phyloP scores from a whole-genome alignment of 2,113 vertebrate genomes.

The Podarcis muralis region DNA sequence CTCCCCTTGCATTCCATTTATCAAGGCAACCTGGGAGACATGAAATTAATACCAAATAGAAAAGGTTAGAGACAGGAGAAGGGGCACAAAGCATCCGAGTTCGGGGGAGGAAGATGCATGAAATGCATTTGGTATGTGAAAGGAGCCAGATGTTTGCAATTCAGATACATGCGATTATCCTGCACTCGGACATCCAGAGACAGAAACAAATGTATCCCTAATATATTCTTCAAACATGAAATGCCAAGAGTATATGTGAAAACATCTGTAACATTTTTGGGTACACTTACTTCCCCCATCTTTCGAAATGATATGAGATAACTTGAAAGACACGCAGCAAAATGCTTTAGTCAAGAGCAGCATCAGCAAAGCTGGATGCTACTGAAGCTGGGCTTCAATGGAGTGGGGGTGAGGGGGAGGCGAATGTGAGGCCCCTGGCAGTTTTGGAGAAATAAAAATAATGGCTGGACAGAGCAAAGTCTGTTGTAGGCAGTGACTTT shows the following conservation, averaged over 20 bases:
- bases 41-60: conserved; percentile 16
- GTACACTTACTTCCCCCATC: conserved; percentile 67
- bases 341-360: neutral
- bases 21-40: neutral
- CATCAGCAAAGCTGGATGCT: neutral
- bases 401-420: too few species aligned
- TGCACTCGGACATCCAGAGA: conserved; percentile 58
- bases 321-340: neutral
- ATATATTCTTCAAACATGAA: conserved; percentile 68
- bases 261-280: conserved; percentile 70
- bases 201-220: conserved; percentile 67
- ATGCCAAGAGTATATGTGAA: conserved; percentile 68
- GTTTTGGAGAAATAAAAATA: neutral
- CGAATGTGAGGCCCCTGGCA: too few species aligned
- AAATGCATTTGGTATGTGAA: conserved; percentile 14
- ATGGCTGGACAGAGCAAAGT: neutral
- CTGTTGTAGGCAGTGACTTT: neutral
- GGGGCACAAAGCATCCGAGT: neutral
- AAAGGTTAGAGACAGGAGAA: conserved; percentile 1
- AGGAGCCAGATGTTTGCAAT: conserved; percentile 41
- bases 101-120: neutral
- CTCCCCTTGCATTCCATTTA: neutral
- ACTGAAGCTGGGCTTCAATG: too few species aligned
- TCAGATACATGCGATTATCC: conserved; percentile 35
- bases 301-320: conserved; percentile 55